A percentile compares a stretch with the other conserved stretches of the same genome.
Evolutionary conservation across 2,888 invertebrate species (phyloP).

Genomic region (Pogonocherus hispidulus): DNA sequence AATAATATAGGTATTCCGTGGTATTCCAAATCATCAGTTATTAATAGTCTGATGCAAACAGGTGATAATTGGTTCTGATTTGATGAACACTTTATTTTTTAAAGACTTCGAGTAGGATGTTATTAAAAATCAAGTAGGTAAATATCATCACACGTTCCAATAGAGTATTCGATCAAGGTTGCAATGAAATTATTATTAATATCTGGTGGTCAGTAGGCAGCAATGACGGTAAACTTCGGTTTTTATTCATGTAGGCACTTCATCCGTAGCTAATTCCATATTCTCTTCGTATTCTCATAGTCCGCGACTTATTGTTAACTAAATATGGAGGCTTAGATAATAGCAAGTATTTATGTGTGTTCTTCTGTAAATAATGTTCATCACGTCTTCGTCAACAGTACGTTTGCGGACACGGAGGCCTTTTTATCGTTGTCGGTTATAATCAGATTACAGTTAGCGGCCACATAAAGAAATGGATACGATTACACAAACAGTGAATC

Average conservation of each 20-base stretch:
- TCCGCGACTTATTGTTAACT: slow-evolving; percentile 32
- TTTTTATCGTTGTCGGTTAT: not conserved
- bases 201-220: slow-evolving; percentile 15
- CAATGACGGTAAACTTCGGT: not conserved
- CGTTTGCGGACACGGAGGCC: not conserved
- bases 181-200: slow-evolving; percentile 3
- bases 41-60: too few relatives aligned
- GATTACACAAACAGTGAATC: not conserved
- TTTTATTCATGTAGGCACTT: slow-evolving; percentile 18
- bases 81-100: not conserved
- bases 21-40: too few relatives aligned
- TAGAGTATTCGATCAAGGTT: slow-evolving; percentile 11
- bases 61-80: too few relatives aligned
- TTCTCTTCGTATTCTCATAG: slow-evolving; percentile 14
- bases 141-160: not conserved
- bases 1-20: too few relatives aligned
- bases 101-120: slow-evolving; percentile 1
- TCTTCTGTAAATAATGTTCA: slow-evolving; percentile 65
- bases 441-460: not conserved
- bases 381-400: slow-evolving; percentile 10
- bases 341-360: slow-evolving; percentile 16
- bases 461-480: not conserved
- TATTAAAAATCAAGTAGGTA: slow-evolving; percentile 11
- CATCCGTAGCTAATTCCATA: slow-evolving; percentile 20
- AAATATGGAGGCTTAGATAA: slow-evolving; percentile 28